Evolutionary conservation across 2,113 vertebrate genomes (phyloP), one percentile per base, ranked within the genome.

Genomic region (Chrysochloris asiatica): DNA sequence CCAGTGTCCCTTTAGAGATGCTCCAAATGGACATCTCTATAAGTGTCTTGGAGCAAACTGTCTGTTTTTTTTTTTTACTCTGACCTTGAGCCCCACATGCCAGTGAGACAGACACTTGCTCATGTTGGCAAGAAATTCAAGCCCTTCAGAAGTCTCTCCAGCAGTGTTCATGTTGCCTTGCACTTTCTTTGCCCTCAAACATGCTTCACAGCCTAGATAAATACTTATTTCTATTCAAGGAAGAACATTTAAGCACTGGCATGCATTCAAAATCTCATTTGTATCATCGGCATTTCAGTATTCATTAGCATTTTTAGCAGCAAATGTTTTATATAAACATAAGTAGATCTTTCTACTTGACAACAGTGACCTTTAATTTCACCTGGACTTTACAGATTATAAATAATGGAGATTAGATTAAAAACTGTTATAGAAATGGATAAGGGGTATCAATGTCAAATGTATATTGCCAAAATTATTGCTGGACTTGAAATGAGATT

Each of bases 291-390:
- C 69, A 82, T 87, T 92, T 92, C 52, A 86, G 41, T 54, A 72
- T 89, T 86, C 79, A 59, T 92, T 94, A 72, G 63, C 72, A 75
- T 81, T 90, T 95, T 73, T 67, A 93, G 50, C 17, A 90, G 52
- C 33, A 38, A 92, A 50, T 90, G 21, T 88, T 95, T 94, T 79
- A 6, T 92, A 38, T 90, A 80, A 92, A 77, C 52, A 77, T 38
- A 93, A 92, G 41, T 86, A 76, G 63, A 88, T 90, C 36, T 89
- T 92, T 94, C 83, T 61, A 11, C 33, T 90, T 93, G 77, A 88
- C 75, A 91, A 82, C n/a, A 47, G 4, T 94, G 45, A 91, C 69
- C 88, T 96, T 93, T 95, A 72, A 47, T 90, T 81, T 92, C 47
- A 88, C 50, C 80, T 72, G 38, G n/a, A 73, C 43, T 93, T 21